Percentiles rank a stretch among this genome's conserved stretches.
These are phyloP conservation scores for Tanypteryx hageni DNA, from an alignment of 2,888 invertebrate species.

Conservation along the genomic window DNA sequence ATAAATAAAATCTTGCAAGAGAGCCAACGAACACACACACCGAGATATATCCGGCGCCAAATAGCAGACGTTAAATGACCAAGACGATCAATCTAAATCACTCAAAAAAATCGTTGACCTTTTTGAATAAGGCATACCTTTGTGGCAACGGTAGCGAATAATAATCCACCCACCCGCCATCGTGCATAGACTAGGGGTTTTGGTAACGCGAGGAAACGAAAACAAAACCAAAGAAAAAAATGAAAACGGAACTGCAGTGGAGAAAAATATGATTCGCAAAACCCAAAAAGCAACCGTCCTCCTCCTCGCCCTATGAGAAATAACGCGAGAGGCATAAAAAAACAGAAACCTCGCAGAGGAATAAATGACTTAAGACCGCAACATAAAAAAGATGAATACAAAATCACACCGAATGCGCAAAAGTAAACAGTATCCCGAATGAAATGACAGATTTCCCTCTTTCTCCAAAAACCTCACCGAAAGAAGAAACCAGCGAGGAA, in stretches of 20 bases:
- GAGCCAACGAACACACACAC: not conserved
- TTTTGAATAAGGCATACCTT: constrained; percentile 48
- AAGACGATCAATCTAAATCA: constrained; percentile 55
- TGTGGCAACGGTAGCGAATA: not conserved
- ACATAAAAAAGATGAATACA: constrained; percentile 33
- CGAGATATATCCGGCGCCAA: constrained; percentile 12
- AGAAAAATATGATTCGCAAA: constrained; percentile 44
- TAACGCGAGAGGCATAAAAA: not conserved
- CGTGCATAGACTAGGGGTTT: not conserved
- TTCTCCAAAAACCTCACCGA: not conserved
- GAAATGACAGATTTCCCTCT: constrained; percentile 23
- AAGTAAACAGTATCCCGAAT: constrained; percentile 40
- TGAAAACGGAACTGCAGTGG: constrained; percentile 49
- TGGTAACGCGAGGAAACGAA: constrained; percentile 14
- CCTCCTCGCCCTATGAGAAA: not conserved
- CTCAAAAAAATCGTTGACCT: constrained; percentile 1
- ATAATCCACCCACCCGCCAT: not conserved
- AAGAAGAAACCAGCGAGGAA: not conserved
- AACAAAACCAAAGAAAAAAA: not conserved
- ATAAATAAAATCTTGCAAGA: not conserved
- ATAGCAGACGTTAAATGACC: not conserved
- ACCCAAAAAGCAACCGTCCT: constrained; percentile 33
- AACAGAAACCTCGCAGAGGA: not conserved
- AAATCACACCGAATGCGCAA: not conserved
- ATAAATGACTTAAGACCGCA: constrained; percentile 55